Conservation (phyloP, 1,140 invertebrate species). For the Drosophila malerkotliana region DNA sequence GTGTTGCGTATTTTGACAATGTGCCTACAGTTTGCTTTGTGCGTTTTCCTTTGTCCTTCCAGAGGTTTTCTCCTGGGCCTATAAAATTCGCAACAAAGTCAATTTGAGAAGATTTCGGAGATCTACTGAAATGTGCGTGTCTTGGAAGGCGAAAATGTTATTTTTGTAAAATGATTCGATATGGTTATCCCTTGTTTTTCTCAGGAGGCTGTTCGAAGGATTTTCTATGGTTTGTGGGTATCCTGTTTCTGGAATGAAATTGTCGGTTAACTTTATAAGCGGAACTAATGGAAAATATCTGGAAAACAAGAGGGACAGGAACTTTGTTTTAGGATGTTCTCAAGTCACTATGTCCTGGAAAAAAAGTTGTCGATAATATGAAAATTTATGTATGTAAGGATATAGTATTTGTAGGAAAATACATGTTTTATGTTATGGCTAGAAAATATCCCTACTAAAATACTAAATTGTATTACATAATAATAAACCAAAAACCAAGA, state of each 20-base stretch:
- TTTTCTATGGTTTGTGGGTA: constrained; percentile 31
- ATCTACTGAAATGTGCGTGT: constrained; percentile 3
- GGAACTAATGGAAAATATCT: constrained; percentile 7
- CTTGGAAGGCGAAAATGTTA: constrained; percentile 14
- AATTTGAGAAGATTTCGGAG: constrained; percentile 46
- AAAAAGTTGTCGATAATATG: too few species aligned
- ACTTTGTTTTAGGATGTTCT: too few species aligned
- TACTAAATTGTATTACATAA: neutral
- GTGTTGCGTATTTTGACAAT: constrained; percentile 79
- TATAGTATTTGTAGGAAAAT: too few species aligned
- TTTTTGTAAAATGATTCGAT: constrained; percentile 45
- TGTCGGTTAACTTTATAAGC: constrained; percentile 34
- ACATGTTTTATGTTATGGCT: too few species aligned
- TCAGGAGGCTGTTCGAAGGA: constrained; percentile 18
- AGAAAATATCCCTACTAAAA: neutral
- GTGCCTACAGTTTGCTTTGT: constrained; percentile 66
- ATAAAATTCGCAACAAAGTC: constrained; percentile 82
- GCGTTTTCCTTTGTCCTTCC: constrained; percentile 20
- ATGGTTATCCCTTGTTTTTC: constrained; percentile 25
- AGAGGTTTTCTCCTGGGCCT: constrained; percentile 45
- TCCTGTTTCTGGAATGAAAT: constrained; percentile 30
- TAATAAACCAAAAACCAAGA: neutral
- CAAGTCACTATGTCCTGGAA: too few species aligned
- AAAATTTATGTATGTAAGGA: too few species aligned
- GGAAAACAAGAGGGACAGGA: neutral